Conservation (phyloP, 1,140 invertebrate species). For the Neocloeon triangulifer region DNA sequence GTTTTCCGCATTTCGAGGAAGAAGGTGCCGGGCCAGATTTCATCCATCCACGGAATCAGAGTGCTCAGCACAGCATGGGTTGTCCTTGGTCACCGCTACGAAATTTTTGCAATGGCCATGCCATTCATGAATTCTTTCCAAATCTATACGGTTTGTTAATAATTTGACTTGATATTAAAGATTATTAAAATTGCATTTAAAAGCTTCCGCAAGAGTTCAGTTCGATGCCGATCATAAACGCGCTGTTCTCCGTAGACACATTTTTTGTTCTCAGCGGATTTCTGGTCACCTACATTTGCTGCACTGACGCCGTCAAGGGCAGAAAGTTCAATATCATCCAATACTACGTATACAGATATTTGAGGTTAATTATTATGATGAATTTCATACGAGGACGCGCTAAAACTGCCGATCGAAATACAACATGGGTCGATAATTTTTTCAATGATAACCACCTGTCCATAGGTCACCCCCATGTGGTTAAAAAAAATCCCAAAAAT, state of each 20-base stretch:
- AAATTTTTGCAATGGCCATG: constrained; percentile 9
- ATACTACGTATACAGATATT: constrained; percentile 24
- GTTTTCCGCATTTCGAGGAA: constrained; percentile 16
- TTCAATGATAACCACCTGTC: too few relatives aligned
- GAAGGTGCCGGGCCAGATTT: constrained; percentile 13
- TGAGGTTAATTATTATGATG: too few relatives aligned
- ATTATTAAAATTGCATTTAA: background rate
- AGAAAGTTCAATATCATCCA: constrained; percentile 18
- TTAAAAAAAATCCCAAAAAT: too few relatives aligned
- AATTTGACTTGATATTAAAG: constrained; percentile 2
- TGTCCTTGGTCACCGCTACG: constrained; percentile 21
- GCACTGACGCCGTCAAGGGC: constrained; percentile 21
- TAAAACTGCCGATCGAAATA: too few relatives aligned
- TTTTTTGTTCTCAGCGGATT: constrained; percentile 35
- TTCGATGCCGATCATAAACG: constrained; percentile 9
- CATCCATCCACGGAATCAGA: constrained; percentile 24
- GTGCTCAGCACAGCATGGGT: constrained; percentile 28
- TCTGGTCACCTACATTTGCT: constrained; percentile 25
- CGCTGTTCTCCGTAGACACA: constrained; percentile 25
- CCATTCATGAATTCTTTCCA: constrained; percentile 12
- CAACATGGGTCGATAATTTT: too few relatives aligned
- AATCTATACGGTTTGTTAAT: constrained; percentile 10
- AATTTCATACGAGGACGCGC: too few relatives aligned
- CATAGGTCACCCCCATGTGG: too few relatives aligned
- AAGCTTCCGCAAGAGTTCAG: constrained; percentile 4